Conservation (phyloP, 2,113 vertebrate species). For the Peromyscus polionotus region DNA sequence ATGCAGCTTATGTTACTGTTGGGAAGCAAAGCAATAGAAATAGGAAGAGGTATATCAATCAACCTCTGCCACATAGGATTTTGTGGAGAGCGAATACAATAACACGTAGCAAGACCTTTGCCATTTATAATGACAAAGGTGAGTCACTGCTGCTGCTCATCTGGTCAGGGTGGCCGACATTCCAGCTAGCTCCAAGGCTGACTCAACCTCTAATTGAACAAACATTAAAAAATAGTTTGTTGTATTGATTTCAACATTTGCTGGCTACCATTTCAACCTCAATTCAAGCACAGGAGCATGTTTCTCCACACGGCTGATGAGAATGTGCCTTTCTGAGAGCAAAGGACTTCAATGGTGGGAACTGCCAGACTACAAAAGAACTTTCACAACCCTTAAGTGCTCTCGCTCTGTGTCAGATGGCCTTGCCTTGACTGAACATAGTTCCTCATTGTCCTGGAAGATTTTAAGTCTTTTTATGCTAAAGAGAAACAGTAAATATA, state of each 20-base stretch:
- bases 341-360: neutral
- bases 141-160: neutral
- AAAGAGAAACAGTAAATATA: neutral
- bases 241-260: constrained; percentile 47
- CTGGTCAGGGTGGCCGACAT: neutral
- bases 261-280: neutral
- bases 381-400: neutral
- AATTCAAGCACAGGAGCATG: neutral
- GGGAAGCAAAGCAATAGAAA: neutral
- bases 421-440: neutral
- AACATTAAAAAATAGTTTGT: constrained; percentile 9
- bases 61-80: neutral
- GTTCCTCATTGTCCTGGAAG: constrained; percentile 37
- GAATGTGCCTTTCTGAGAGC: neutral
- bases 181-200: constrained; percentile 16
- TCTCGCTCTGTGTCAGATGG: neutral
- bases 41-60: too few species aligned
- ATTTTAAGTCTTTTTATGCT: neutral
- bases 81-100: neutral
- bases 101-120: neutral
- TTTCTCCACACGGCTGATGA: constrained; percentile 1
- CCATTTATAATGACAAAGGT: neutral
- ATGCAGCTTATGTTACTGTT: neutral
- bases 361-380: neutral
- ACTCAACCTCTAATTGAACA: constrained; percentile 49